These are phyloP conservation scores for Notamacropus eugenii DNA, from an alignment of 2,797 vertebrate species.

Conservation along the genomic window DNA sequence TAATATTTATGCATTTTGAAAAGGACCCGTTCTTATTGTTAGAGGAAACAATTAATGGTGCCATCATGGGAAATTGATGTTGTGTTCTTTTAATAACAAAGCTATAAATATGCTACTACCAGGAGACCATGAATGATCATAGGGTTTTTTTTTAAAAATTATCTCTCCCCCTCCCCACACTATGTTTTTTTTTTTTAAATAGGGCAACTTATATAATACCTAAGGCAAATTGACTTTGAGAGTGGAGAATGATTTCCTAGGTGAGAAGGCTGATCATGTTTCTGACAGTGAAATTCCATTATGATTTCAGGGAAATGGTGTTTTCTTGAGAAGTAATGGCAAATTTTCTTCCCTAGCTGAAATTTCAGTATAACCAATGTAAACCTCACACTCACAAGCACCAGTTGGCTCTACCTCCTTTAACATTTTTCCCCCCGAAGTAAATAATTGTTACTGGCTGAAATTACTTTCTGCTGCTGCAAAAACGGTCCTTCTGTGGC, in stretches of 20 bases:
- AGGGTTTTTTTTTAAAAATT: background rate
- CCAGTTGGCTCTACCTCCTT: conserved; percentile 68
- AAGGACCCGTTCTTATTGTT: background rate
- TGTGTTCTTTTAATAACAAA: background rate
- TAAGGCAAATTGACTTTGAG: conserved; percentile 54
- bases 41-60: background rate
- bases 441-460: conserved; percentile 79
- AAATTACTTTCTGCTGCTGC: conserved; percentile 67
- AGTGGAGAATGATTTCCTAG: conserved; percentile 36
- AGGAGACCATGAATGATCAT: background rate
- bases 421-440: conserved; percentile 71
- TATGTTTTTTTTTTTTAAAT: background rate
- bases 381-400: conserved; percentile 61
- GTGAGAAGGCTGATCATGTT: conserved; percentile 28
- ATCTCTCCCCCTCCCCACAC: background rate
- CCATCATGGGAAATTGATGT: background rate
- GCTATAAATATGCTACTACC: background rate
- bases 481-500: conserved; percentile 71
- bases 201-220: background rate
- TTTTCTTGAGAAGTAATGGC: conserved; percentile 63
- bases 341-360: conserved; percentile 69
- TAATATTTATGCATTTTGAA: background rate
- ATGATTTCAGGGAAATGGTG: conserved; percentile 40
- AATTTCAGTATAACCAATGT: conserved; percentile 68
- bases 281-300: conserved; percentile 27